phyloP scores from a whole-genome alignment of 2,888 invertebrate genomes.

The Galerucella pusilla region DNA sequence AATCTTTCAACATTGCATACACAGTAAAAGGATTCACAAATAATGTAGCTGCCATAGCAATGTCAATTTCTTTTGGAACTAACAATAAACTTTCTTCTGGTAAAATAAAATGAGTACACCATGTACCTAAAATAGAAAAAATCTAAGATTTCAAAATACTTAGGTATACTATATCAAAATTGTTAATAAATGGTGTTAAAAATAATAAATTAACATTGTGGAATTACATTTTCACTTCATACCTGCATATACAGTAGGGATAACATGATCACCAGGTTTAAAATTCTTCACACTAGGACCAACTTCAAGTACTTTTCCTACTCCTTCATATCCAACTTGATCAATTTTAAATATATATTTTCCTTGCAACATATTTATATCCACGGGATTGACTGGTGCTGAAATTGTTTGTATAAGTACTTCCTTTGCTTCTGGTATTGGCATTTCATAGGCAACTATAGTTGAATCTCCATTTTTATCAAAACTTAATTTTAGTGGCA shows the following conservation, averaged over 20 bases:
- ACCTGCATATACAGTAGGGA: slow-evolving; percentile 74
- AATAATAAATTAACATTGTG: no score
- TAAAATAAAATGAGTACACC: slow-evolving; percentile 78
- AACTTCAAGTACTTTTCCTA: slow-evolving; percentile 81
- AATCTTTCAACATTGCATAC: slow-evolving; percentile 95
- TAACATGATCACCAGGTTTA: slow-evolving; percentile 82
- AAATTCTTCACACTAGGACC: slow-evolving; percentile 71
- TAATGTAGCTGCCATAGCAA: slow-evolving; percentile 87
- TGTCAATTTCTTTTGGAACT: slow-evolving; percentile 77
- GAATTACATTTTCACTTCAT: not conserved
- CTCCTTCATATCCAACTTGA: slow-evolving; percentile 93
- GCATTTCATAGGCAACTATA: slow-evolving; percentile 76
- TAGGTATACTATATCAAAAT: not conserved
- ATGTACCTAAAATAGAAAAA: slow-evolving; percentile 76
- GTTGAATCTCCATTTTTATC: slow-evolving; percentile 76
- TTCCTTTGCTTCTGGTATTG: slow-evolving; percentile 71
- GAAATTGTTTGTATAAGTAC: slow-evolving; percentile 87
- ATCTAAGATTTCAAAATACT: no score
- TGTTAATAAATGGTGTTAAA: not conserved
- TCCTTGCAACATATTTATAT: slow-evolving; percentile 98
- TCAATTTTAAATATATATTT: slow-evolving; percentile 81
- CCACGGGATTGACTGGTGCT: slow-evolving; percentile 96
- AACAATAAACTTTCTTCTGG: slow-evolving; percentile 70
- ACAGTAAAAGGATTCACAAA: slow-evolving; percentile 97
- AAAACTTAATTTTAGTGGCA: not conserved